Conservation (phyloP, 2,888 invertebrate species). For the Furcula furcula region DNA sequence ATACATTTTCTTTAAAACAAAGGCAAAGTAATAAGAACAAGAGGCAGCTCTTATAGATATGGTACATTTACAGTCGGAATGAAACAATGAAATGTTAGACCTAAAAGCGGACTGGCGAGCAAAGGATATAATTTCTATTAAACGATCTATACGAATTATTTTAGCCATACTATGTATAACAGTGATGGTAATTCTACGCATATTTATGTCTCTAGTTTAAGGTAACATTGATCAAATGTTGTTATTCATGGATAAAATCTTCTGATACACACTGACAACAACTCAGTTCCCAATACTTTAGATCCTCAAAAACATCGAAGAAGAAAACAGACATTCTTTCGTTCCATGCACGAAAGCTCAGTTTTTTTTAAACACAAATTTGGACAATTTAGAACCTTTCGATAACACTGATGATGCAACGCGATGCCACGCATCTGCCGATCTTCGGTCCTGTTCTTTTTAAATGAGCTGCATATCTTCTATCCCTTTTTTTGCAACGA, state of each 20-base stretch:
- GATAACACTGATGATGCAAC: slow-evolving; percentile 14
- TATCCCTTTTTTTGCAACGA: slow-evolving; percentile 1
- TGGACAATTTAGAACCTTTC: slow-evolving; percentile 10
- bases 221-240: too few species aligned
- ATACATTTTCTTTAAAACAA: neutral
- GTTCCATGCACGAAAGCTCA: slow-evolving; percentile 5
- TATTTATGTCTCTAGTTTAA: too few species aligned
- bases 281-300: too few species aligned
- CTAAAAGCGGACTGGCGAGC: neutral
- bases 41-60: neutral
- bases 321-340: too few species aligned
- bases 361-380: slow-evolving; percentile 11
- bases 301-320: too few species aligned
- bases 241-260: too few species aligned
- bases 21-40: neutral
- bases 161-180: too few species aligned
- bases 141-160: too few species aligned
- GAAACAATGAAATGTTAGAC: neutral
- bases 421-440: slow-evolving; percentile 21
- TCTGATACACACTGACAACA: too few species aligned
- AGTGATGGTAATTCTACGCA: too few species aligned
- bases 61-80: neutral
- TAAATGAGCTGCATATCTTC: neutral
- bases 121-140: too few species aligned
- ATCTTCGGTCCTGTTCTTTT: slow-evolving; percentile 14